Base-by-base conservation (phyloP, 2,797 vertebrate species). In the Etheostoma perlongum region DNA sequence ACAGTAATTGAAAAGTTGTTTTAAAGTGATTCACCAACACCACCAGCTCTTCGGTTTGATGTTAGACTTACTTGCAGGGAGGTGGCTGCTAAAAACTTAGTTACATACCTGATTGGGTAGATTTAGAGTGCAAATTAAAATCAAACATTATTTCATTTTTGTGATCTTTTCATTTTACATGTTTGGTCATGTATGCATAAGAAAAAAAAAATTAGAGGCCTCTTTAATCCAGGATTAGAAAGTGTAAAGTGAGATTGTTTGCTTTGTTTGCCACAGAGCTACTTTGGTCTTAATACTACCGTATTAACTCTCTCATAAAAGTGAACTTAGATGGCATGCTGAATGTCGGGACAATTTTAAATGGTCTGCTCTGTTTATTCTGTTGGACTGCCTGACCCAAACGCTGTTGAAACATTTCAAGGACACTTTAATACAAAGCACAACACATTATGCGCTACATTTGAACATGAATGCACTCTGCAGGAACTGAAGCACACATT, bases 51-150 rank as follows among this genome's bases (percentile, higher is more conserved):
- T 58, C 6, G 8, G 8, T 67, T 40, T 62, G 19, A 59, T 59
- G 40, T 53, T 6, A 25, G 46, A 27, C 14, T 46, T 25, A 64
- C 40, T 4, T 13, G 5, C 18, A 21, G 30, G 27, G 44, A 12
- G 25, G 1, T 51, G 9, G 18, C 11, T 40, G 40, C 19, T 30
- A 19, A 40, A 12, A 23, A 57, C 15, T 4, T 54, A 13, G 16
- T 44, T 63, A 67, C 40, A 30, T 3, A 19, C 23, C 55, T 71
- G 66, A 33, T 11, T 55, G 27, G 54, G 23, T 48, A 19, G 60
- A 59, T 48, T 27, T 78, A 13, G 44, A 66, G 19, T n/a, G 36
- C 16, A 52, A 70, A 64, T 65, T n/a, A n/a, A 66, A 44, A 51
- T n/a, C 21, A 51, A 59, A 27, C 46, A 27, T 18, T 23, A 53